Conservation (phyloP, 2,797 vertebrate genomes). For the Eutrigla gurnardus region DNA sequence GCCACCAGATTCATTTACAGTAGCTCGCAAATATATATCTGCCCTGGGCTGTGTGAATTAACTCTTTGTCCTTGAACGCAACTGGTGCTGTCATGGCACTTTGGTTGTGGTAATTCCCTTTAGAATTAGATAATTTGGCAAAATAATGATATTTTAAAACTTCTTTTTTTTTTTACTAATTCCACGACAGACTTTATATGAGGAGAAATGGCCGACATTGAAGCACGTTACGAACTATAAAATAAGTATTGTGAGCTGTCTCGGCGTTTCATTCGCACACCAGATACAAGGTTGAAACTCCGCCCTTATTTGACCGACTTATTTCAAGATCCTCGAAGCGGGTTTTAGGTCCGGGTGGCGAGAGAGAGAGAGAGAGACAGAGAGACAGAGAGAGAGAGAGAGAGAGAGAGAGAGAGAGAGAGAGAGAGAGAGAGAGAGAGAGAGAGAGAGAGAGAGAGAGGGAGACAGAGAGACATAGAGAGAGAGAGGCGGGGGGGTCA, state of each 20-base stretch:
- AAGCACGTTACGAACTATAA: fast-evolving
- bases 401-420: neutral
- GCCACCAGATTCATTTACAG: conserved; percentile 7
- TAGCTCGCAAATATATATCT: conserved; percentile 5
- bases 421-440: no score
- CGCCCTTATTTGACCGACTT: conserved; percentile 54
- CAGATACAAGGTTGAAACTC: conserved; percentile 45
- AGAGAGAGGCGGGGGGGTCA: conserved; percentile 26
- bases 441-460: no score
- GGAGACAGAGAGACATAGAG: no score
- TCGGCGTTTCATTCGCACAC: neutral
- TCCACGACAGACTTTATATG: no score
- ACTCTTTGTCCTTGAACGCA: conserved; percentile 29
- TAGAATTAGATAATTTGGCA: no score
- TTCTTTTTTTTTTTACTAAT: conserved; percentile 11
- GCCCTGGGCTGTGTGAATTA: neutral
- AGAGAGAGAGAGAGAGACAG: neutral
- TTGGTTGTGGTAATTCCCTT: neutral
- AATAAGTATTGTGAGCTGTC: neutral
- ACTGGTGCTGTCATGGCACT: conserved; percentile 6
- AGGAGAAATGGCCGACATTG: neutral
- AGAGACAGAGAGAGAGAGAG: no score
- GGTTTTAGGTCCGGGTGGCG: conserved; percentile 48
- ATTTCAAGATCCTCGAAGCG: conserved; percentile 5
- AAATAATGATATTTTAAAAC: no score